A percentile compares a stretch with the other conserved stretches of the same genome.
Conservation (phyloP, 2,797 vertebrate species). For the Champsocephalus gunnari region DNA sequence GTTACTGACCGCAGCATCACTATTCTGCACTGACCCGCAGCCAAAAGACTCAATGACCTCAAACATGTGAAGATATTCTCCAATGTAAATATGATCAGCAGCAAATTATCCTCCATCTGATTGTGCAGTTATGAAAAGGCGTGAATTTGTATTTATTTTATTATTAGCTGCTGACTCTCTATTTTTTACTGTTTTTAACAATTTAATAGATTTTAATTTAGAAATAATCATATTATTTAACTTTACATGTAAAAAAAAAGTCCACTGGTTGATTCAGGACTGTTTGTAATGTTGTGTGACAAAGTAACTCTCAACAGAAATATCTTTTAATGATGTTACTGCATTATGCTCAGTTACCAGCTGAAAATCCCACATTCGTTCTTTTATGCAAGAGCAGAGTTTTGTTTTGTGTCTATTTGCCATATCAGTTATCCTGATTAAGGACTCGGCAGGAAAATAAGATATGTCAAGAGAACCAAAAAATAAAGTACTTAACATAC, state of each 20-base stretch:
- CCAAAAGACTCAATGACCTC: neutral
- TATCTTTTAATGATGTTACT: constrained; percentile 3
- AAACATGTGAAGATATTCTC: constrained; percentile 28
- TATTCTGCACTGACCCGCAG: constrained; percentile 70
- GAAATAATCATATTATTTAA: neutral
- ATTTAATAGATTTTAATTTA: constrained; percentile 21
- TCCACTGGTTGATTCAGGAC: constrained; percentile 49
- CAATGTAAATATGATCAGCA: constrained; percentile 29
- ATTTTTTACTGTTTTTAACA: constrained; percentile 18
- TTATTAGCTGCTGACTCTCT: neutral
- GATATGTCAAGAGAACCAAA: too few species aligned
- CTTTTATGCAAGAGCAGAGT: neutral
- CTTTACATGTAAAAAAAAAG: constrained; percentile 16
- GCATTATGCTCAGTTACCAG: constrained; percentile 3
- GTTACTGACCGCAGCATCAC: constrained; percentile 91
- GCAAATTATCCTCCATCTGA: neutral
- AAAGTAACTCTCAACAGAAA: neutral
- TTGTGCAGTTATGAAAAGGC: constrained; percentile 12
- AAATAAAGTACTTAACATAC: too few species aligned
- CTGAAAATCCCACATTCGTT: neutral
- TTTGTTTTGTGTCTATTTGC: neutral
- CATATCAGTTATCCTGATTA: too few species aligned
- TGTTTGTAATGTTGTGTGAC: constrained; percentile 19
- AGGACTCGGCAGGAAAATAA: too few species aligned
- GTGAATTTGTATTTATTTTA: constrained; percentile 50